phyloP scores from a whole-genome alignment of 2,888 invertebrate species.

The Athalia rosae region DNA sequence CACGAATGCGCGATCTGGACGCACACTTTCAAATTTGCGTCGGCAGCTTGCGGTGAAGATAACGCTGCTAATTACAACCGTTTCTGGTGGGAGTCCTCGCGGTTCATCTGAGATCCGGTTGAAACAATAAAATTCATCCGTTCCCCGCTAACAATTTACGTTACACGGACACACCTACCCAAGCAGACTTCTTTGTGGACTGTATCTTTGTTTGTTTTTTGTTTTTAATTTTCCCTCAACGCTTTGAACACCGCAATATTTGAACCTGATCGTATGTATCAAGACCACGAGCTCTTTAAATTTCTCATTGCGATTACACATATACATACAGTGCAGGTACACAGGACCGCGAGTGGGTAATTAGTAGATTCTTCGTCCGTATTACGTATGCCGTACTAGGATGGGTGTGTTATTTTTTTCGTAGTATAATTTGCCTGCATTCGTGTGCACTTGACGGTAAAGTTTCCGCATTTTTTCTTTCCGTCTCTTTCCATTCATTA shows the following conservation, averaged over 20 bases:
- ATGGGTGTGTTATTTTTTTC: background rate
- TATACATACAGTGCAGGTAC: conserved; percentile 10
- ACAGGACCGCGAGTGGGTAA: conserved; percentile 14
- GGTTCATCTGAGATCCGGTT: background rate
- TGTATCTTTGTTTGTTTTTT: too few species aligned
- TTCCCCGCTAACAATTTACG: too few species aligned
- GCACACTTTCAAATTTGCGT: background rate
- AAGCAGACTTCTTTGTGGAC: too few species aligned
- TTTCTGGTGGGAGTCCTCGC: background rate
- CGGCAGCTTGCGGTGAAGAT: conserved; percentile 37
- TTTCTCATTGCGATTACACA: background rate
- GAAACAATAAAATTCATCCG: too few species aligned
- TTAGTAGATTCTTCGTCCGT: conserved; percentile 36
- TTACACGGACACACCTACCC: too few species aligned
- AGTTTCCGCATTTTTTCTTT: conserved; percentile 11
- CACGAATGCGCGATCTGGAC: background rate
- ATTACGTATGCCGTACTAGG: background rate
- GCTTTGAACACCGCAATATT: too few species aligned
- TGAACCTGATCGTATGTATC: too few species aligned
- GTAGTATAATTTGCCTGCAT: background rate
- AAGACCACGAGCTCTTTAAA: background rate
- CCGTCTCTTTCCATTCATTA: background rate
- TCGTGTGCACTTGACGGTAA: conserved; percentile 24
- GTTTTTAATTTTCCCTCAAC: too few species aligned
- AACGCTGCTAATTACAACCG: conserved; percentile 29